phyloP scores from a whole-genome alignment of 2,113 vertebrate genomes.

The Nestor notabilis region DNA sequence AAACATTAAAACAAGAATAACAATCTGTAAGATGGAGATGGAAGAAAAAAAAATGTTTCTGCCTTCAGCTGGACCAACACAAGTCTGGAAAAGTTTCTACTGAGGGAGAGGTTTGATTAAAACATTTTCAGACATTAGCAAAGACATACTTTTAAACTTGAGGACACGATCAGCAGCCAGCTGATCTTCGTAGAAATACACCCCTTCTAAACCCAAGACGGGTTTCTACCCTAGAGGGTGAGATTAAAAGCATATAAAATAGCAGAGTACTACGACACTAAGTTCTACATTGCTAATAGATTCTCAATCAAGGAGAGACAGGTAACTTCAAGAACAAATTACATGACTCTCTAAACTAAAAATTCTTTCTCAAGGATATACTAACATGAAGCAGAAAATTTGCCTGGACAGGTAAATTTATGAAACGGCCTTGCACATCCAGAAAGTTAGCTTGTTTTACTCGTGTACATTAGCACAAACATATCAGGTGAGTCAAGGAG shows the following conservation, averaged over 20 bases:
- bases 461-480: neutral
- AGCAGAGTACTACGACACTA: neutral
- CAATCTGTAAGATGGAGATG: rapidly evolving
- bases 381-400: neutral
- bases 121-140: neutral
- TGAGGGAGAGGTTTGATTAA: neutral
- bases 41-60: neutral
- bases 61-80: neutral
- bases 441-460: neutral
- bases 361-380: neutral
- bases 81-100: neutral
- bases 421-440: neutral
- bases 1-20: neutral
- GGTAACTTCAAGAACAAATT: neutral
- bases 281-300: neutral
- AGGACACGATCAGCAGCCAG: neutral
- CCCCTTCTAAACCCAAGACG: neutral
- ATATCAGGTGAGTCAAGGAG: neutral
- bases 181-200: neutral
- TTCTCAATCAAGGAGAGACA: neutral
- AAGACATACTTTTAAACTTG: neutral
- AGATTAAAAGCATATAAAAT: neutral
- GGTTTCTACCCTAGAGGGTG: neutral
- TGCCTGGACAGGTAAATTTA: neutral
- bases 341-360: neutral